Conservation (phyloP, 2,797 vertebrate species). For the Avahi laniger region DNA sequence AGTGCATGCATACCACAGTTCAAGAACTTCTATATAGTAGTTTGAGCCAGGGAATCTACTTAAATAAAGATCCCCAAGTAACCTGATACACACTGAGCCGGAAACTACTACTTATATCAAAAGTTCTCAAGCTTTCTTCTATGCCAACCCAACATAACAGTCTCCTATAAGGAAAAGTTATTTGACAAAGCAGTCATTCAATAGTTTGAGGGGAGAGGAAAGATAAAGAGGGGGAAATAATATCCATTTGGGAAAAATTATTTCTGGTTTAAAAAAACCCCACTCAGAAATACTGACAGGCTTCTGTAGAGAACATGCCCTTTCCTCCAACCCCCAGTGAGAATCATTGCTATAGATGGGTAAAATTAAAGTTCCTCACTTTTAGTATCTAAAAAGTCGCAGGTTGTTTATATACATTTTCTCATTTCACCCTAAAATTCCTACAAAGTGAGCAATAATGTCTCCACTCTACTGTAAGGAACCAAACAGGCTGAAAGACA, state of each 20-base stretch:
- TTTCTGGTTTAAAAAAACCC: background rate
- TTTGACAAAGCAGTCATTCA: background rate
- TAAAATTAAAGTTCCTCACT: conserved; percentile 41
- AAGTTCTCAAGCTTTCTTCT: conserved; percentile 8
- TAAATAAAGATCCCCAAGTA: background rate
- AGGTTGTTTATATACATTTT: background rate
- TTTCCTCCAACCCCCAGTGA: background rate
- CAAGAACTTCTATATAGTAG: background rate
- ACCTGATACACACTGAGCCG: background rate
- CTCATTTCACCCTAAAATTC: conserved; percentile 10
- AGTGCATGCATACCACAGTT: background rate
- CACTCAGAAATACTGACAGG: background rate
- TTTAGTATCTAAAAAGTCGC: background rate
- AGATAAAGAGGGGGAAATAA: background rate
- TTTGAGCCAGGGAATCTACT: background rate
- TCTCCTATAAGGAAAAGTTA: background rate
- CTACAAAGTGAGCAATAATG: background rate
- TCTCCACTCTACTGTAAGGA: background rate
- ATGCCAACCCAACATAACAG: background rate
- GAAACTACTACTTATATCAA: background rate
- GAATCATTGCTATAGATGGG: background rate
- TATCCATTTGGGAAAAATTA: background rate
- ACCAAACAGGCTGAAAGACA: background rate
- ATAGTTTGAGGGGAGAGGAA: background rate
- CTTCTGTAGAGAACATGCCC: background rate